Evolutionary conservation across 2,113 vertebrate genomes (phyloP).

Genomic region (Aphelocoma coerulescens): DNA sequence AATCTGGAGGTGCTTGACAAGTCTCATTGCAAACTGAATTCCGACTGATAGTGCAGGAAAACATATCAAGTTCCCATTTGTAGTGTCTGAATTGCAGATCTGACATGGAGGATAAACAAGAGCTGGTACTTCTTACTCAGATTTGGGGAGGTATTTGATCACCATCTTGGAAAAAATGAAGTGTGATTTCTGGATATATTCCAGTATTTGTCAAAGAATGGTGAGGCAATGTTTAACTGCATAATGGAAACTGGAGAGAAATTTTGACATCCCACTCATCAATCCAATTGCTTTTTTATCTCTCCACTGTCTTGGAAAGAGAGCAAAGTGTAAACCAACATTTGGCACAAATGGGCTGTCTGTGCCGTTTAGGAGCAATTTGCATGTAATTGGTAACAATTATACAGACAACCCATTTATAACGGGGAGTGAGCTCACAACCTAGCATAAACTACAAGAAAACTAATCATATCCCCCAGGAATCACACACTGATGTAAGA

Average conservation of each 20-base stretch:
- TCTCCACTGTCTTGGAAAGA: conserved; percentile 61
- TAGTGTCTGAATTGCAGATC: conserved; percentile 42
- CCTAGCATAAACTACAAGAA: not conserved
- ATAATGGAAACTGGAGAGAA: conserved; percentile 61
- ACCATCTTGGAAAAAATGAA: conserved; percentile 58
- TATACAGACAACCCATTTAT: conserved; percentile 55
- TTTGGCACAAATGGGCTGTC: conserved; percentile 62
- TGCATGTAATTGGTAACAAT: conserved; percentile 61
- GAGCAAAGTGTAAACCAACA: conserved; percentile 67
- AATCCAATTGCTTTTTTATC: conserved; percentile 65
- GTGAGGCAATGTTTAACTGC: conserved; percentile 57
- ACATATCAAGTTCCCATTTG: conserved; percentile 24
- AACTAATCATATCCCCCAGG: conserved; percentile 6
- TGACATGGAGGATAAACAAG: conserved; percentile 40
- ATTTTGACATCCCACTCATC: conserved; percentile 56
- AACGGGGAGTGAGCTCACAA: conserved; percentile 36
- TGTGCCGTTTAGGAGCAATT: conserved; percentile 56
- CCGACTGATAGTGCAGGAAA: not conserved
- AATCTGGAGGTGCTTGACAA: not conserved
- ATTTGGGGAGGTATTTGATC: conserved; percentile 40
- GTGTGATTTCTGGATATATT: conserved; percentile 60
- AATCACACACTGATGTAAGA: not conserved
- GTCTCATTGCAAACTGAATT: not conserved
- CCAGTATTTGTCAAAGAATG: conserved; percentile 43
- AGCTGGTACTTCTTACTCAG: not conserved